A percentile compares a stretch with the other conserved stretches of the same genome.
These are phyloP conservation scores for Exephanes ischioxanthus DNA, from an alignment of 2,888 invertebrate genomes.

Conservation along the genomic window DNA sequence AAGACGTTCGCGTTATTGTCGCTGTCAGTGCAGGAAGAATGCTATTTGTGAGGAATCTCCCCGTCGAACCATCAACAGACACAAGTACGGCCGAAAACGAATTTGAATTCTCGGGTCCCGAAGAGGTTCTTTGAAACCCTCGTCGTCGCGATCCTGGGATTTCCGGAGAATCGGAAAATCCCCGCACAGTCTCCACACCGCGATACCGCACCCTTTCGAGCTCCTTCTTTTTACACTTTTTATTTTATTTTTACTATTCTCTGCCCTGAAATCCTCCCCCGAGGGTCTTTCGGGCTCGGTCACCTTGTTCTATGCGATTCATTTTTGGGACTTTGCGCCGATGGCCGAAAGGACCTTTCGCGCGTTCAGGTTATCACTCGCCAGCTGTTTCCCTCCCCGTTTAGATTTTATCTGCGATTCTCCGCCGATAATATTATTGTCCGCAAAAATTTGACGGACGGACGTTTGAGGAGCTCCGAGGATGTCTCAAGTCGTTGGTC, in stretches of 20 bases:
- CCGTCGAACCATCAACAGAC: neutral
- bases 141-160: conserved; percentile 25
- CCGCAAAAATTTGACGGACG: neutral
- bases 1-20: conserved; percentile 15
- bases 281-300: neutral
- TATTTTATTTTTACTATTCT: neutral
- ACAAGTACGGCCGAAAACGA: neutral
- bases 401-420: neutral
- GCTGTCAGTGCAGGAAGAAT: neutral
- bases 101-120: conserved; percentile 18
- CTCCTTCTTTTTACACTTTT: neutral
- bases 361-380: neutral
- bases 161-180: conserved; percentile 40
- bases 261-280: neutral
- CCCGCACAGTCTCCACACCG: conserved; percentile 2
- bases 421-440: neutral
- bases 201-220: conserved; percentile 22
- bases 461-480: neutral
- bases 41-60: neutral
- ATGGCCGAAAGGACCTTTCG: neutral
- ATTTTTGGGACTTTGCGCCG: neutral
- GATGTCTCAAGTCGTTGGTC: conserved; percentile 31
- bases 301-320: neutral
- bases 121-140: conserved; percentile 41
- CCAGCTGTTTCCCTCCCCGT: neutral